Evolutionary conservation across 1,140 invertebrate genomes (phyloP).

Genomic region (Macrocentrus cingulum): DNA sequence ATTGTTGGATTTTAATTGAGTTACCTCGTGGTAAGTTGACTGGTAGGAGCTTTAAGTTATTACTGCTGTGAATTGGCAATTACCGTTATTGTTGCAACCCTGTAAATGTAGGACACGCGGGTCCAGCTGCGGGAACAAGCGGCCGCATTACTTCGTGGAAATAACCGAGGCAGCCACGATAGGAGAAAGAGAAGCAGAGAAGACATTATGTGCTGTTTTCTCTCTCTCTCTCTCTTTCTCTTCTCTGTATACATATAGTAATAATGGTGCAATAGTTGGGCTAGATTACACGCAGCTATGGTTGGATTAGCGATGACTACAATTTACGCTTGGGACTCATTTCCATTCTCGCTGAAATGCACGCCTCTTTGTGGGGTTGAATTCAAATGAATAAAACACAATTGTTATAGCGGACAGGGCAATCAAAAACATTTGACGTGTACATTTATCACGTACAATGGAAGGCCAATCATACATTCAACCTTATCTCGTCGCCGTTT

Average conservation of each 20-base stretch:
- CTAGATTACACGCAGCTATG: constrained; percentile 31
- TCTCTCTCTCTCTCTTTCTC: background rate
- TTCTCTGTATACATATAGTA: constrained; percentile 11
- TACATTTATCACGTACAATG: constrained; percentile 9
- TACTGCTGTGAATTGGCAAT: constrained; percentile 48
- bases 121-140: constrained; percentile 38
- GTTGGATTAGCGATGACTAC: constrained; percentile 30
- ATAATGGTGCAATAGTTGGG: constrained; percentile 31
- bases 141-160: constrained; percentile 23
- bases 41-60: constrained; percentile 39
- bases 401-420: constrained; percentile 18
- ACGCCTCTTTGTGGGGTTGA: constrained; percentile 5
- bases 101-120: constrained; percentile 35
- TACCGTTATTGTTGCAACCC: constrained; percentile 46
- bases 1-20: constrained; percentile 31
- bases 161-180: constrained; percentile 14
- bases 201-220: background rate
- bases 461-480: constrained; percentile 6
- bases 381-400: constrained; percentile 12
- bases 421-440: constrained; percentile 20
- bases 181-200: constrained; percentile 6
- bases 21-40: constrained; percentile 16
- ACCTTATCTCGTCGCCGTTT: constrained; percentile 10
- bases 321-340: background rate
- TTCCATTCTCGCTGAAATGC: background rate